Evolutionary conservation across 2,888 invertebrate species (phyloP).

Genomic region (Drosophila kuntzei): DNA sequence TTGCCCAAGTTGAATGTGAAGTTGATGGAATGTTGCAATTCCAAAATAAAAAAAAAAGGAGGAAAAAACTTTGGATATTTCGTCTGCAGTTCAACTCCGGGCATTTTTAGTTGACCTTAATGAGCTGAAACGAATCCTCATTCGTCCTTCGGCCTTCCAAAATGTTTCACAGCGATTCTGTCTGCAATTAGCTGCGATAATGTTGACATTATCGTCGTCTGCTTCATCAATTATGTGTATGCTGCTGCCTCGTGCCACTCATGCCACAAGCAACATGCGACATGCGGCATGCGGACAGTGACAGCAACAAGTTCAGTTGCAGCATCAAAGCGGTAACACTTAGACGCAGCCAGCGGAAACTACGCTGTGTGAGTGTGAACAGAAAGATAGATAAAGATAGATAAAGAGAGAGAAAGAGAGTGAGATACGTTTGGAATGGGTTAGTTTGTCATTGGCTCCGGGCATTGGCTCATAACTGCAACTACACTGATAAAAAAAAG

Average conservation of each 20-base stretch:
- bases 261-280: not conserved
- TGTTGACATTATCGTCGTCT: constrained; percentile 55
- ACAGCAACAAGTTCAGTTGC: constrained; percentile 47
- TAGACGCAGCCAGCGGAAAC: constrained; percentile 5
- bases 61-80: not conserved
- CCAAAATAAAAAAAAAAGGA: not conserved
- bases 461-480: constrained; percentile 8
- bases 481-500: too few species aligned
- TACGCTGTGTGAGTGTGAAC: not conserved
- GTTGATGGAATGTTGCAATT: constrained; percentile 12
- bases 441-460: constrained; percentile 14
- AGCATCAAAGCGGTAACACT: constrained; percentile 17
- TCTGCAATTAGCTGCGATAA: constrained; percentile 60
- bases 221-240: constrained; percentile 56
- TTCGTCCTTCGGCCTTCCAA: not conserved
- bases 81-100: not conserved
- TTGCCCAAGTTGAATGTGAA: constrained; percentile 5
- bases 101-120: constrained; percentile 23
- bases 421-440: not conserved
- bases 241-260: not conserved
- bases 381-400: not conserved
- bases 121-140: constrained; percentile 16
- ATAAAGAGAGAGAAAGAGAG: not conserved
- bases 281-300: constrained; percentile 5
- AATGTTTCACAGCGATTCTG: constrained; percentile 17